Evolutionary conservation across 2,888 invertebrate species (phyloP).

Genomic region (Hoplodrina blanda): DNA sequence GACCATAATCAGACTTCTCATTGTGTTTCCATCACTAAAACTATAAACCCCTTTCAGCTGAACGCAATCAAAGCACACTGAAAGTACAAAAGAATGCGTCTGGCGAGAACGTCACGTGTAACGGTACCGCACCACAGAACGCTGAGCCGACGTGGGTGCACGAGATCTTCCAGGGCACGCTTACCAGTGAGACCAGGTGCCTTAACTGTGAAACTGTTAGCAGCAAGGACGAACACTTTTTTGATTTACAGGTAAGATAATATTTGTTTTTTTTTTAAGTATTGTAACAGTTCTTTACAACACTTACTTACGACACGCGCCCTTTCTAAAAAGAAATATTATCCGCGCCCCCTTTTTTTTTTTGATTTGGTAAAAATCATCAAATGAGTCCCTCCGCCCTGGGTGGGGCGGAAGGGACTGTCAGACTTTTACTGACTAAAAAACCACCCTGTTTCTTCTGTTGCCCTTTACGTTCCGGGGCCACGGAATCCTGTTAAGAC

Average conservation of each 20-base stretch:
- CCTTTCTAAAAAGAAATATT: no score
- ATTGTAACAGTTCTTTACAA: no score
- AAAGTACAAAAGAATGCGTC: slow-evolving; percentile 90
- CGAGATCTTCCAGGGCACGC: slow-evolving; percentile 99
- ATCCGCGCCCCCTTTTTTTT: no score
- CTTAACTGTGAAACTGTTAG: slow-evolving; percentile 99
- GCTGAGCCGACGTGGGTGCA: slow-evolving; percentile 99
- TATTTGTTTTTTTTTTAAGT: not conserved
- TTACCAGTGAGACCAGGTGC: slow-evolving; percentile 99
- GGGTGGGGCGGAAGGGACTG: no score
- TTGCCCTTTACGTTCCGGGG: no score
- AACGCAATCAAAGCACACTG: slow-evolving; percentile 93
- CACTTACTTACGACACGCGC: no score
- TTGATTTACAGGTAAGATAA: slow-evolving; percentile 95
- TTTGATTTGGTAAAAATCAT: no score
- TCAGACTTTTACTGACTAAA: no score
- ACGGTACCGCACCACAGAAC: slow-evolving; percentile 84
- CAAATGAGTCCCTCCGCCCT: no score
- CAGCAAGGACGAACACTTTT: slow-evolving; percentile 99
- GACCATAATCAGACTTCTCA: no score
- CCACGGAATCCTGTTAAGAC: no score
- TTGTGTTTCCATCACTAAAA: not conserved
- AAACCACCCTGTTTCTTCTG: no score
- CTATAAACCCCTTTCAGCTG: slow-evolving; percentile 87
- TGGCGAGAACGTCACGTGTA: slow-evolving; percentile 83